Evolutionary conservation across 2,113 vertebrate genomes (phyloP).

Genomic region (Echinops telfairi): DNA sequence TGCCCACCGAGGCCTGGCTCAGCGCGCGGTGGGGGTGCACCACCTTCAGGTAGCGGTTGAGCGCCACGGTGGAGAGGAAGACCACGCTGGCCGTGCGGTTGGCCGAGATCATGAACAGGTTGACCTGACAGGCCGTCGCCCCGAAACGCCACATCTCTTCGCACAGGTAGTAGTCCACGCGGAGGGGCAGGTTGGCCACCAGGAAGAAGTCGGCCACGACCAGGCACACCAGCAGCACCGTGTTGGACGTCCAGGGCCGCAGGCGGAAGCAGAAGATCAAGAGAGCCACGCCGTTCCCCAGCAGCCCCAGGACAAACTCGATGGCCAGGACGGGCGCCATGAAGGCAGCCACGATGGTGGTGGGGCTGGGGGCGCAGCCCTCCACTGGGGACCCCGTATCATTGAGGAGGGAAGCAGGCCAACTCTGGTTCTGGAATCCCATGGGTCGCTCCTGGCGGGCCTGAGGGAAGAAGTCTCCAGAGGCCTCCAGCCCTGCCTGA

Average conservation of each 20-base stretch:
- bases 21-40: constrained; percentile 81
- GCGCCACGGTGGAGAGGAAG: constrained; percentile 86
- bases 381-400: too few species aligned
- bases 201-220: constrained; percentile 87
- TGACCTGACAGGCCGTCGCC: constrained; percentile 70
- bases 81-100: constrained; percentile 86
- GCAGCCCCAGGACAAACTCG: constrained; percentile 87
- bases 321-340: constrained; percentile 80
- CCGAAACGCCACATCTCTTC: constrained; percentile 73
- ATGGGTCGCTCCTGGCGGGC: neutral
- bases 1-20: constrained; percentile 78
- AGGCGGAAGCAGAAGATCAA: constrained; percentile 88
- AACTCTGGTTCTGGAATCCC: constrained; percentile 14
- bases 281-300: constrained; percentile 85
- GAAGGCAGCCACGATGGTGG: neutral
- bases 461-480: neutral
- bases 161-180: constrained; percentile 79
- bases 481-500: neutral
- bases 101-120: constrained; percentile 87
- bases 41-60: constrained; percentile 88
- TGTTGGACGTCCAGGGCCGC: constrained; percentile 87
- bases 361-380: neutral
- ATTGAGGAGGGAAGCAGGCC: neutral
- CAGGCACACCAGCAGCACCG: constrained; percentile 87
- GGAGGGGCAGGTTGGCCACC: constrained; percentile 86